Evolutionary conservation across 1,140 invertebrate genomes (phyloP).

Genomic region (Whitmania pigra): DNA sequence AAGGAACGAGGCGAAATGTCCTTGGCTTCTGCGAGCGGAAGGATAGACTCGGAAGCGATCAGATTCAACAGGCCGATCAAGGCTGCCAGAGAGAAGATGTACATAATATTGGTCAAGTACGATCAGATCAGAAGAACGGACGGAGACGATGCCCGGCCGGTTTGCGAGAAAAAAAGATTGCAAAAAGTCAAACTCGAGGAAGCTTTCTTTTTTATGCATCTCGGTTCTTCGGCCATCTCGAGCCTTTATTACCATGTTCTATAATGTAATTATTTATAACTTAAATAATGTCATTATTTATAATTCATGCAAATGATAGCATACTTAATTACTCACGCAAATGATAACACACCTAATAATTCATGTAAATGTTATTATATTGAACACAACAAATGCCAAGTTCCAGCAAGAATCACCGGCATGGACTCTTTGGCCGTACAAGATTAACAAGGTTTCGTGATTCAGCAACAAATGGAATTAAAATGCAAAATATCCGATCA

Average conservation of each 20-base stretch:
- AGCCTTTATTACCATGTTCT: not conserved
- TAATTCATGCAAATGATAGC: no score
- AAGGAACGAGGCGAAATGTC: no score
- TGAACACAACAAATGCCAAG: not conserved
- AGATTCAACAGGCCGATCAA: no score
- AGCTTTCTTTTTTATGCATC: no score
- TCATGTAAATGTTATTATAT: not conserved
- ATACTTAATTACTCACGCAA: no score
- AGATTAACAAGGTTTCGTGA: no score
- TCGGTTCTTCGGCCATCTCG: not conserved
- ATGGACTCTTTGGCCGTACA: no score
- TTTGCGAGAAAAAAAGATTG: not conserved
- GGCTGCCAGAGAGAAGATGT: no score
- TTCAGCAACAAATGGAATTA: not conserved
- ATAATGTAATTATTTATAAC: not conserved
- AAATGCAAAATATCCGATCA: not conserved
- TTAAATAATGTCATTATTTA: constrained; percentile 2
- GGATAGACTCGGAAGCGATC: no score
- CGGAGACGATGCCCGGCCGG: not conserved
- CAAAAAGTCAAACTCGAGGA: not conserved
- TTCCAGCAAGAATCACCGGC: not conserved
- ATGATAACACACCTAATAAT: not conserved
- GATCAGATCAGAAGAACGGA: not conserved
- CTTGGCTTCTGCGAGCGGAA: no score
- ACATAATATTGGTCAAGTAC: not conserved